Base-by-base conservation (phyloP, 2,113 vertebrate species). In the Malaclemys terrapin region DNA sequence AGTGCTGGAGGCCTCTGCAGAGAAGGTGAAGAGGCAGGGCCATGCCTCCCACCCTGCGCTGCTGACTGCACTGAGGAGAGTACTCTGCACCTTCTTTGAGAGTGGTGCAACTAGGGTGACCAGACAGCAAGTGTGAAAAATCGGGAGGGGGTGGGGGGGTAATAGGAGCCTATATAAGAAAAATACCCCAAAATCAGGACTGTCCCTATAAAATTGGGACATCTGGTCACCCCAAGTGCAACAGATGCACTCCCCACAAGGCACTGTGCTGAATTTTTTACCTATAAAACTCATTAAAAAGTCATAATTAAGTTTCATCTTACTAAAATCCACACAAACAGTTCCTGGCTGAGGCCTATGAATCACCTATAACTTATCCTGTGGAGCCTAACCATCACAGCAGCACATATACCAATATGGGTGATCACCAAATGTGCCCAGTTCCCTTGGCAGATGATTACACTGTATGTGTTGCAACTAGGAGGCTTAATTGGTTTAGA, bases 281-380 rank as follows among this genome's bases (percentile, higher is more conserved):
- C 88, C 83, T 79, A 87, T 42, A 87, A 87, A 85, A 3, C 19
- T 90, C 31, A 85, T 79, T 59, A 88, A 90, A 90, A 86, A 95
- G 86, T 83, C 57, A 89, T 11, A 89, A 16, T 54, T 94, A 96
- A 80, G 19, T 17, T 35, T 65, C 59, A 65, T 75, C 20, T 75
- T 4, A n/a, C 91, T 96, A 91, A 93, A 96, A 94, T 59, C 12
- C 50, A 59, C 2, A 29, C 25, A 54, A 90, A 59, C 57, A 82
- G 31, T 87, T 92, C 86, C 50, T 59, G 10, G 31, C 29, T 92
- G 50, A 79, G 29, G 91, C 35, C 92, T 22, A 89, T 50, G 87
- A 50, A 82, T 89, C 19, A 83, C 19, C 10, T 50, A 38, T 90
- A 83, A 95, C 10, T 14, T 79, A 31, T 24, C n/a, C 59, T 62